These are phyloP conservation scores for Hyperoplus immaculatus DNA, from an alignment of 2,797 vertebrate species.

Conservation along the genomic window DNA sequence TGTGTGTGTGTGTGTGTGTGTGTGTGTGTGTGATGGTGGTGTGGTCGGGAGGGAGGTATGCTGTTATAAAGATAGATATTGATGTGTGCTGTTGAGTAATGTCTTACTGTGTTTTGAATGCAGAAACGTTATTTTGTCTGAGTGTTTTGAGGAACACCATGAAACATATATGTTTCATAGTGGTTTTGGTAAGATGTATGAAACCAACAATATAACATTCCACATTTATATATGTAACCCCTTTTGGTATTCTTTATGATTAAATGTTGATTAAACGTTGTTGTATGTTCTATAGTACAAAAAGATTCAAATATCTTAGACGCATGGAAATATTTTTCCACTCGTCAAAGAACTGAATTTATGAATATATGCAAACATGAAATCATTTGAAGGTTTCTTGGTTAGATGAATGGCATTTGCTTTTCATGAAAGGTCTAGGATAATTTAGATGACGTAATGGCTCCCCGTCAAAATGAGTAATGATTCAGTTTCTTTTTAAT, in stretches of 20 bases:
- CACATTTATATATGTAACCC: background rate
- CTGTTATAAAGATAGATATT: constrained; percentile 15
- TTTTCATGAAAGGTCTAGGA: background rate
- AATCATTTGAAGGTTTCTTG: background rate
- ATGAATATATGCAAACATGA: background rate
- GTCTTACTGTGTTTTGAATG: constrained; percentile 4
- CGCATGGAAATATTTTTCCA: background rate
- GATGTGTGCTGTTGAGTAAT: constrained; percentile 5
- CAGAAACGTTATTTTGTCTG: background rate
- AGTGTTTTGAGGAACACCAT: background rate
- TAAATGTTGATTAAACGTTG: too few relatives aligned
- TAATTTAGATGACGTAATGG: background rate
- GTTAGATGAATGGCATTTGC: background rate
- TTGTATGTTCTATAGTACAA: too few relatives aligned
- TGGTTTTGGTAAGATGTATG: background rate
- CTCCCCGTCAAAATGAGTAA: background rate
- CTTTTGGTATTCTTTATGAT: background rate
- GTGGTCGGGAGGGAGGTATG: background rate
- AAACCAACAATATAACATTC: background rate
- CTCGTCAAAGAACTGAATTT: background rate
- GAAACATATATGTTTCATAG: background rate
- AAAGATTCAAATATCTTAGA: background rate
- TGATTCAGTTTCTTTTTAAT: background rate
- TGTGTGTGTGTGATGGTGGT: background rate
- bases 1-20: background rate